Base-by-base conservation (phyloP, 1,140 invertebrate genomes). In the Achatina immaculata region DNA sequence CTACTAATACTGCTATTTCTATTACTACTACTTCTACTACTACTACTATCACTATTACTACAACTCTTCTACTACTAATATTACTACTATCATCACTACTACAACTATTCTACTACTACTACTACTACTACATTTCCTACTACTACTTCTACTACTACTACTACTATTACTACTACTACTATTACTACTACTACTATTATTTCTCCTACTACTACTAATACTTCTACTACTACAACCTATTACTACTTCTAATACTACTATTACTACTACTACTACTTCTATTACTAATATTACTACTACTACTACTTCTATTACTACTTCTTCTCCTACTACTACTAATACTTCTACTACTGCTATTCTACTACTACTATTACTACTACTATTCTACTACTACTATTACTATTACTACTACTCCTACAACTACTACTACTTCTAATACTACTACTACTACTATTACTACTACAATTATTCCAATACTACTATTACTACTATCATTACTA, bases 401-500 rank as follows among this genome's bases (percentile, higher is more conserved):
- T n/a, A 45, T 19, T 19, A 45, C 43, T 45, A 19, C 19, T 45
- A 45, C 43, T 45, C 7, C 43, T 45, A 45, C 19, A 9, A 45
- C 43, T 45, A 45, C 43, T 45, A 45, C 43, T 45, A 45, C 43
- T 45, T 9, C 43, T 45, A 45, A 9, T 45, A 45, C 19, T 72
- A 36, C 69, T 16, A 43, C 69, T 34, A 72, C 69, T 72, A 36
- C 69, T 72, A 36, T 34, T 72, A 72, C 34, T 72, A 72, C 69
- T 72, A 72, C 69, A 16, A 72, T 34, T 72, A 72, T 34, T n/a
- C n/a, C n/a, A n/a, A n/a, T 72, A 72, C 34, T 72, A 72, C 69
- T 72, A 72, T 34, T 72, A 72, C 69, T 72, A 72, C 69, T 72
- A 72, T 36, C 36, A 72, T 34, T 72, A 72, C 34, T 74, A 74